Evolutionary conservation across 2,113 vertebrate species (phyloP).

Genomic region (Pongo pygmaeus): DNA sequence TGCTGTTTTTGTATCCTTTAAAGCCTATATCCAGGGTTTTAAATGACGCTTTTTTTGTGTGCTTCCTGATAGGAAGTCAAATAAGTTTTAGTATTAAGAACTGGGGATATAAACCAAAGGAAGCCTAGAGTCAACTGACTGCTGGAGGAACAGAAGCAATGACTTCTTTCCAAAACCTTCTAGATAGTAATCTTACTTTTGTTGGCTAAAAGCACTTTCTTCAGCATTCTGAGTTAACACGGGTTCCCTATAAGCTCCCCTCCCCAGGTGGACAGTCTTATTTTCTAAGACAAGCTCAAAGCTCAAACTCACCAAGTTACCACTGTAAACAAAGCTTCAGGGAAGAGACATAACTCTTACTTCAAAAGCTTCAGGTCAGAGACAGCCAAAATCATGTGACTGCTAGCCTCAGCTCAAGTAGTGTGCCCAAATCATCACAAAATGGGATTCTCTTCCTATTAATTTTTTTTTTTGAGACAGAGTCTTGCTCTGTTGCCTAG

Average conservation of each 20-base stretch:
- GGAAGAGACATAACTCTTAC: neutral
- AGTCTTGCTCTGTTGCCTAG: no score
- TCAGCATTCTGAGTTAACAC: neutral
- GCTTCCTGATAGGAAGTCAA: neutral
- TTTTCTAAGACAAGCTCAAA: neutral
- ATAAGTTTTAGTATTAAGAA: neutral
- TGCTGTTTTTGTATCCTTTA: neutral
- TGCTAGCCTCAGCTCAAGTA: neutral
- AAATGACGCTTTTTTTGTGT: neutral
- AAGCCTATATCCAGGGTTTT: neutral
- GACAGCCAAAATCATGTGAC: neutral
- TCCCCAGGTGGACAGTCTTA: neutral
- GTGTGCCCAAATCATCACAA: neutral
- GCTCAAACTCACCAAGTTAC: neutral
- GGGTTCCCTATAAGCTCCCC: accelerated
- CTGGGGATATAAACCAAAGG: neutral
- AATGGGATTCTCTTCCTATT: neutral
- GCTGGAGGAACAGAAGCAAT: neutral
- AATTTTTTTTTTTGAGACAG: no score
- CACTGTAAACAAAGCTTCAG: neutral
- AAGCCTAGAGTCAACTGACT: neutral
- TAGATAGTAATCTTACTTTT: neutral
- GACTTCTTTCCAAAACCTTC: neutral
- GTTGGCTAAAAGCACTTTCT: neutral
- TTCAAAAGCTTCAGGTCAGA: neutral